These are phyloP conservation scores for Lepidurus apus DNA, from an alignment of 1,140 invertebrate genomes.

Conservation along the genomic window DNA sequence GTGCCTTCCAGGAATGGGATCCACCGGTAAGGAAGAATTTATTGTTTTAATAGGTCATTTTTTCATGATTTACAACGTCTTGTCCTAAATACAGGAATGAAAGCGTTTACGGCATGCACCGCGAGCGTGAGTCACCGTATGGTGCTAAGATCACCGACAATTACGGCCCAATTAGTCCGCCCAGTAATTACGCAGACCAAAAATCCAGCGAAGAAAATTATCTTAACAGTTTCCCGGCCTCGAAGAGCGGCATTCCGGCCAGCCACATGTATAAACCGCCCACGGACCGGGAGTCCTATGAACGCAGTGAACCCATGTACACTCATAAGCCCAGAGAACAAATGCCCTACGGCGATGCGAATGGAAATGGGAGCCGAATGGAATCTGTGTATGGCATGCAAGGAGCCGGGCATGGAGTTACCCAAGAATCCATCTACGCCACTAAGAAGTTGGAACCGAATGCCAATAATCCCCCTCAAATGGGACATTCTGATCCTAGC, in stretches of 20 bases:
- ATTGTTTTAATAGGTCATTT: not conserved
- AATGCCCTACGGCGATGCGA: not conserved
- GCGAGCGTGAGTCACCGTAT: conserved; percentile 26
- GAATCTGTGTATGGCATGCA: conserved; percentile 4
- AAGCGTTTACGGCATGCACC: conserved; percentile 28
- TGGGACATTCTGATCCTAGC: not conserved
- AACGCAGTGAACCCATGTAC: not conserved
- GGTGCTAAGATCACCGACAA: conserved; percentile 22
- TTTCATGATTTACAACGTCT: not conserved
- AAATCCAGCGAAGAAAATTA: conserved; percentile 20
- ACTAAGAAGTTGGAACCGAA: not conserved
- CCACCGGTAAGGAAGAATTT: not conserved
- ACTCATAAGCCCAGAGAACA: not conserved
- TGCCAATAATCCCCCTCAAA: not conserved
- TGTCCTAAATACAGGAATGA: conserved; percentile 13
- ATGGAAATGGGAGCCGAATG: not conserved
- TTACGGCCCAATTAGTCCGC: conserved; percentile 3
- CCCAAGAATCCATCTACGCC: not conserved
- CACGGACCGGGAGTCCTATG: not conserved
- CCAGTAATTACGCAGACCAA: conserved; percentile 1
- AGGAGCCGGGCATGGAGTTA: not conserved
- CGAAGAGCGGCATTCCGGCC: conserved; percentile 7
- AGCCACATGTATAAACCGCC: conserved; percentile 7
- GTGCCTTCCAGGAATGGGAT: not conserved
- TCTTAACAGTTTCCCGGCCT: not conserved